Evolutionary conservation across 2,113 vertebrate genomes (phyloP), one percentile per base, ranked within the genome.

Genomic region (Taurulus bubalis): DNA sequence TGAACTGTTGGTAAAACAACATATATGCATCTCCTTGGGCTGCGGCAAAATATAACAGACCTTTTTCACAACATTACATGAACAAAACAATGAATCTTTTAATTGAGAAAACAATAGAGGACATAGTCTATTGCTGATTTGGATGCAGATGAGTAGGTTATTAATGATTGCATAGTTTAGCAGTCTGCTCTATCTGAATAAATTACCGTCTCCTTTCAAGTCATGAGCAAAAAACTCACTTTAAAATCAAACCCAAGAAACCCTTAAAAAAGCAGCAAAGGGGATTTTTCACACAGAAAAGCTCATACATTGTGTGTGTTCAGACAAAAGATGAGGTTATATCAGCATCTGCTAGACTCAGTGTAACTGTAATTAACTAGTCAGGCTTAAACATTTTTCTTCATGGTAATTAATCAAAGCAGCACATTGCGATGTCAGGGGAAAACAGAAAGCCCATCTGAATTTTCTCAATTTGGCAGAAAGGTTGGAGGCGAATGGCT

Each of bases 321-420:
- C 24, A 10, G 40, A 80, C 38, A 70, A 66, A 67, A 32, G 40
- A 59, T 40, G 71, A 53, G 66, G 69, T 10, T 56, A 45, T 62
- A 49, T 59, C 66, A 60, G 60, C 65, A 71, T 76, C 58, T 83
- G 26, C 73, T 40, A 45, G 20, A 60, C 58, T 87, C 72, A 77
- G 77, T 16, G 76, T 32, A 74, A 71, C 38, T 77, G 81, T 80
- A 84, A 90, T 85, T 68, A 86, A 86, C 78, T 67, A 40, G 16
- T 51, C 53, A 49, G 62, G 15, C 8, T 79, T 64, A 15, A 59
- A 74, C 0, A 75, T 82, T 81, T n/a, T 66, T 22, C 71, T 77
- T 66, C 6, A 8, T 59, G 71, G 71, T 73, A 40, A 85, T 87
- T 81, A 79, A 89, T 82, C 80, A 89, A 34, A 79, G 34, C 47